phyloP scores from a whole-genome alignment of 2,113 vertebrate genomes.

The Lethenteron camtschaticum region DNA sequence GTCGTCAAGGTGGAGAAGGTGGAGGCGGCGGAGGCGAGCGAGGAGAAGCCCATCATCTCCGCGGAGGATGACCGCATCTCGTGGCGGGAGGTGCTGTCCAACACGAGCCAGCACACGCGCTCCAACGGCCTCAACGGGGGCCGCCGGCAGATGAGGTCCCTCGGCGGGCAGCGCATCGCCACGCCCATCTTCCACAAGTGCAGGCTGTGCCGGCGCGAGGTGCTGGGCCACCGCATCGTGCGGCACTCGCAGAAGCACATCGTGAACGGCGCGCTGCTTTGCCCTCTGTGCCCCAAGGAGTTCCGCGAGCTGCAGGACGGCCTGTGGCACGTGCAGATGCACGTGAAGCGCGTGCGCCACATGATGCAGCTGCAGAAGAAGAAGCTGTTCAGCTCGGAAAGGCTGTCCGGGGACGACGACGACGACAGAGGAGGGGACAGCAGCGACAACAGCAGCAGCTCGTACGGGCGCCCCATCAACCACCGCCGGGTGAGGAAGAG shows the following conservation, averaged over 20 bases:
- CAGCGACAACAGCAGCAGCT: background rate
- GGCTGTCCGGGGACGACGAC: no score
- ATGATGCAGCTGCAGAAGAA: background rate
- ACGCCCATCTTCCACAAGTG: conserved; percentile 49
- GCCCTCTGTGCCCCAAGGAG: conserved; percentile 58
- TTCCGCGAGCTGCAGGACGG: conserved; percentile 60
- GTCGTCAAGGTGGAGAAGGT: conserved; percentile 21
- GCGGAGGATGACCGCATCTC: conserved; percentile 18
- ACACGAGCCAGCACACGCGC: conserved; percentile 7
- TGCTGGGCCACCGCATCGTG: conserved; percentile 50
- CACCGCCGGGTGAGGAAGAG: conserved; percentile 3
- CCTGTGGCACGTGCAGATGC: conserved; percentile 54
- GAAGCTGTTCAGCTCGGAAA: background rate
- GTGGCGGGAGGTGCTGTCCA: conserved; percentile 7
- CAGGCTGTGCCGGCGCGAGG: conserved; percentile 55
- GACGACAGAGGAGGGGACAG: no score
- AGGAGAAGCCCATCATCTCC: conserved; percentile 12
- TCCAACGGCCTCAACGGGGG: conserved; percentile 15
- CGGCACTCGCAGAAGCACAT: conserved; percentile 81
- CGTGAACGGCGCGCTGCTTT: conserved; percentile 44
- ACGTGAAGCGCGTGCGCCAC: conserved; percentile 41
- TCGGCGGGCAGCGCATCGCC: conserved; percentile 10
- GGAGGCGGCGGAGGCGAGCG: conserved; percentile 20
- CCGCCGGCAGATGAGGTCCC: conserved; percentile 42
- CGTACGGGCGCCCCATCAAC: background rate